Evolutionary conservation across 1,140 invertebrate species (phyloP), one percentile per base, ranked within the genome.

Genomic region (Penaeus indicus): DNA sequence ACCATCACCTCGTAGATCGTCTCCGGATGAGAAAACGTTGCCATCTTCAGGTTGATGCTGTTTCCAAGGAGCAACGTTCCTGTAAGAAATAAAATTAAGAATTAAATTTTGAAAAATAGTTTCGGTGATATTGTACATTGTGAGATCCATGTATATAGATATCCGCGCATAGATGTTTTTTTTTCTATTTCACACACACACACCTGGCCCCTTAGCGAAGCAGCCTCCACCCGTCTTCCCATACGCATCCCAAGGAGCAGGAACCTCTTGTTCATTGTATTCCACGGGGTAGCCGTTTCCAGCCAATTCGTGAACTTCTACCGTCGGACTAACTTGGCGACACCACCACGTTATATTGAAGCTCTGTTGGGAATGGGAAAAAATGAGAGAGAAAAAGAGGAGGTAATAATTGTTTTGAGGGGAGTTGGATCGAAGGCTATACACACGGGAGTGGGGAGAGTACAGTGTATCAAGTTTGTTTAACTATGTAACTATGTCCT

Each of bases 121-220:
- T 42, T 42, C 5, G 38, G 5, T 42, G 38, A 42, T 8, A 42
- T 7, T 42, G 38, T 42, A 42, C 0, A 42, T 42, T 42, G 1
- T 42, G 38, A 42, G 38, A 42, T 42, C 7, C 38, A 42, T 42
- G 7, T 8, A 42, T 42, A 42, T 0, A 42, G 38, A 42, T 42
- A 42, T 42, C 38, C 4, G 38, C 38, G 0, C 7, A 42, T 42
- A 42, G 4, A 42, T 42, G 38, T 42, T 7, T 42, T 42, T 42
- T 42, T 42, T 42, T 8, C 38, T 42, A 7, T 42, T 4, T 2
- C 38, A 42, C 54, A 54, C 54, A 18, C 38, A 25, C n/a, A 27
- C 72, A 86, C 85, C 85, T 78, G 85, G 85, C n/a, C 85, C 85
- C 21, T 27, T 79, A 2, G 67, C 85, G 62, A 77, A 86, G 85